Evolutionary conservation across 2,797 vertebrate genomes (phyloP).

Genomic region (Megaceryle alcyon): DNA sequence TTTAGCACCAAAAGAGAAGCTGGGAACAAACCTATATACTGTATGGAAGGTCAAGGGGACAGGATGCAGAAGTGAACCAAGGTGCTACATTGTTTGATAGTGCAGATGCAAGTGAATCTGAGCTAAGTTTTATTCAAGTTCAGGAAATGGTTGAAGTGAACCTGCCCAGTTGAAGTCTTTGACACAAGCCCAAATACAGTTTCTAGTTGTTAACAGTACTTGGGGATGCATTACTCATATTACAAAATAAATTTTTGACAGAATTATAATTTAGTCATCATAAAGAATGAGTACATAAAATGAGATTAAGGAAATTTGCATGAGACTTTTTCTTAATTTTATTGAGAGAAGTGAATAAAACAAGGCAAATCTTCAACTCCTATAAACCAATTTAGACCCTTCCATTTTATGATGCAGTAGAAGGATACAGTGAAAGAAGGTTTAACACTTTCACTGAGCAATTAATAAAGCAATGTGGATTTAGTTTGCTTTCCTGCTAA

Average conservation of each 20-base stretch:
- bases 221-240: neutral
- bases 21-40: fast-evolving
- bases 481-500: neutral
- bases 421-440: neutral
- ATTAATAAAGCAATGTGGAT: neutral
- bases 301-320: neutral
- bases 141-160: neutral
- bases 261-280: neutral
- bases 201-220: neutral
- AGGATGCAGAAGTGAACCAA: neutral
- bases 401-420: neutral
- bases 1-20: neutral
- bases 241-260: neutral
- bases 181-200: neutral
- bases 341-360: neutral
- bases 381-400: neutral
- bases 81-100: neutral
- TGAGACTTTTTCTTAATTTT: neutral
- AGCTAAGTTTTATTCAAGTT: neutral
- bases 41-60: neutral
- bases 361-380: neutral
- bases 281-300: neutral
- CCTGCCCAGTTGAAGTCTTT: neutral
- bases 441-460: neutral
- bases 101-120: neutral